These are phyloP conservation scores for Sycophila texana DNA, from an alignment of 2,888 invertebrate species.

Conservation along the genomic window DNA sequence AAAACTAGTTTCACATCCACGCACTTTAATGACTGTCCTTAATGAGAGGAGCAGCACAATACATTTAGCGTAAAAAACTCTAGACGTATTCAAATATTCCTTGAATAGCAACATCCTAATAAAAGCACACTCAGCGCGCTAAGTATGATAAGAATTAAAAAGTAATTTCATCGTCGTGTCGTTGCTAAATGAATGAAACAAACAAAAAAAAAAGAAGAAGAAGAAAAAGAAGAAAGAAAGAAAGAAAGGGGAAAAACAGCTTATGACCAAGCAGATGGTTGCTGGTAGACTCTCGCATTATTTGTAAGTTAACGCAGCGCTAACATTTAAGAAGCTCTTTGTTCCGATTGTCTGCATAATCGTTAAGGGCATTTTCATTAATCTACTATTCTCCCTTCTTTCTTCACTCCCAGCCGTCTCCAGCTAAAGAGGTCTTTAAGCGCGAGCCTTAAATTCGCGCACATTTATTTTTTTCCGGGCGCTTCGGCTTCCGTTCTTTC, in stretches of 20 bases:
- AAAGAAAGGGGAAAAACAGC: not conserved
- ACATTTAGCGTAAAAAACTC: not conserved
- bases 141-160: conserved; percentile 6
- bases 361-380: too few species aligned
- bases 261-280: not conserved
- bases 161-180: conserved; percentile 11
- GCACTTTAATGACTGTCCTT: conserved; percentile 1
- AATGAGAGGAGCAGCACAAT: conserved; percentile 1
- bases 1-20: not conserved
- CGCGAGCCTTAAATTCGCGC: conserved; percentile 8
- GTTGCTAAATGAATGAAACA: not conserved
- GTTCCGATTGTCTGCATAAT: too few species aligned
- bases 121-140: not conserved
- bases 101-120: conserved; percentile 20
- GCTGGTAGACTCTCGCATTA: not conserved
- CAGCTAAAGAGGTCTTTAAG: not conserved
- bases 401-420: not conserved
- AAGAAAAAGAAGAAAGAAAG: not conserved
- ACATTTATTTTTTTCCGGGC: not conserved
- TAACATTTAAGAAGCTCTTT: not conserved
- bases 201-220: not conserved
- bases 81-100: not conserved
- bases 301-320: conserved; percentile 34
- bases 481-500: too few species aligned
- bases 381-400: not conserved